phyloP scores from a whole-genome alignment of 1,140 invertebrate genomes.

The Meloidogyne floridensis region DNA sequence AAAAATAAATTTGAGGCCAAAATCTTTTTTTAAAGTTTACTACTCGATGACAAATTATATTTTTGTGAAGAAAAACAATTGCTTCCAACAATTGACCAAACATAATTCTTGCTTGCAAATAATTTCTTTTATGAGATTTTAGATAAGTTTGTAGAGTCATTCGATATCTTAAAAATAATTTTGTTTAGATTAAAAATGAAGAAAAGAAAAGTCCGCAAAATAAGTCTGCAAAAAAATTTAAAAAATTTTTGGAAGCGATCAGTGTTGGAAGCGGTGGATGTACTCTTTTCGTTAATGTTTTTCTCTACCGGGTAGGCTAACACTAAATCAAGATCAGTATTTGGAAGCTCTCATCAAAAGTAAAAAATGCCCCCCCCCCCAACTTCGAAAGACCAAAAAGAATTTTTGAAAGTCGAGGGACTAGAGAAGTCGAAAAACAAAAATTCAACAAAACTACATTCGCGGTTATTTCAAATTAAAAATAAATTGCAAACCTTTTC shows the following conservation, averaged over 20 bases:
- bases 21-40: slow-evolving; percentile 34
- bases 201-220: too few relatives aligned
- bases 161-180: slow-evolving; percentile 39
- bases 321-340: too few relatives aligned
- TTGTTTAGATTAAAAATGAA: too few relatives aligned
- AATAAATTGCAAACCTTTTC: slow-evolving; percentile 37
- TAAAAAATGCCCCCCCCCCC: slow-evolving; percentile 8
- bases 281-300: too few relatives aligned
- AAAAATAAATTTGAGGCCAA: slow-evolving; percentile 7
- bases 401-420: too few relatives aligned
- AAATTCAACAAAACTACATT: too few relatives aligned
- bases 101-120: slow-evolving; percentile 40
- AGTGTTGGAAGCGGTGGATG: too few relatives aligned
- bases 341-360: too few relatives aligned
- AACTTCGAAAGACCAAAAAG: too few relatives aligned
- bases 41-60: slow-evolving; percentile 44
- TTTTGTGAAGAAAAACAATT: slow-evolving; percentile 46
- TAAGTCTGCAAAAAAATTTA: background rate
- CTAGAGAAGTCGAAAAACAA: too few relatives aligned
- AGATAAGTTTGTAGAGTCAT: slow-evolving; percentile 52
- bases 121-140: slow-evolving; percentile 42
- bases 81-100: slow-evolving; percentile 54
- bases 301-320: too few relatives aligned
- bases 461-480: too few relatives aligned
- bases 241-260: background rate